phyloP scores from a whole-genome alignment of 2,888 invertebrate genomes.

The Odontothrips loti region DNA sequence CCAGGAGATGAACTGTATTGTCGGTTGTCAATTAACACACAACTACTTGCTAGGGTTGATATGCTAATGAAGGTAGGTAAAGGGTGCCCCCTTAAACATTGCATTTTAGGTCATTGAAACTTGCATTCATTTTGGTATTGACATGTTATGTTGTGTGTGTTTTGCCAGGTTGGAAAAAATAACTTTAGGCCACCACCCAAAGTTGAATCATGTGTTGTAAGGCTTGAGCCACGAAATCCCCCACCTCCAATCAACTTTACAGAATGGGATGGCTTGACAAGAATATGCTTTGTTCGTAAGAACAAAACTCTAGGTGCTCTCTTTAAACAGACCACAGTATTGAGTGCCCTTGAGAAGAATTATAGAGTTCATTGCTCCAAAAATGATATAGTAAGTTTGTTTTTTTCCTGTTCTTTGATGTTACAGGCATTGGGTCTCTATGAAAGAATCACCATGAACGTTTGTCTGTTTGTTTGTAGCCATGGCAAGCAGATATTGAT shows the following conservation, averaged over 20 bases:
- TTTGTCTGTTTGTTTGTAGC: conserved; percentile 51
- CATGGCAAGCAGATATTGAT: conserved; percentile 70
- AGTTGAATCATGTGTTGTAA: conserved; percentile 96
- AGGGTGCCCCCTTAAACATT: too few relatives aligned
- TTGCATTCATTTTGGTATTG: conserved; percentile 29
- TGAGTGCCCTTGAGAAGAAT: conserved; percentile 84
- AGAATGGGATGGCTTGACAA: conserved; percentile 97
- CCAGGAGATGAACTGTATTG: conserved; percentile 97
- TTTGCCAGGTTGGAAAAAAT: conserved; percentile 83
- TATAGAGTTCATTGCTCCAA: conserved; percentile 84
- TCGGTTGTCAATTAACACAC: conserved; percentile 92
- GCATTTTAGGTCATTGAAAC: not conserved
- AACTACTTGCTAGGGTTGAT: conserved; percentile 89
- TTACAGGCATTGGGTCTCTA: not conserved
- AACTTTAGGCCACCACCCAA: conserved; percentile 98
- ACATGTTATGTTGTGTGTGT: conserved; percentile 32
- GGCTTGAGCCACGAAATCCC: conserved; percentile 95
- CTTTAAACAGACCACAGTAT: conserved; percentile 81
- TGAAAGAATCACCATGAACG: not conserved
- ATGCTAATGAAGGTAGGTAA: conserved; percentile 82
- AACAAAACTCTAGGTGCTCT: conserved; percentile 91
- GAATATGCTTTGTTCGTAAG: conserved; percentile 92
- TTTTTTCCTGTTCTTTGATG: not conserved
- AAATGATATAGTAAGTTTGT: conserved; percentile 66
- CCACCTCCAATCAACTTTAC: conserved; percentile 92